Conservation (phyloP, 2,797 vertebrate genomes). For the Dendrocincla tyrannina region DNA sequence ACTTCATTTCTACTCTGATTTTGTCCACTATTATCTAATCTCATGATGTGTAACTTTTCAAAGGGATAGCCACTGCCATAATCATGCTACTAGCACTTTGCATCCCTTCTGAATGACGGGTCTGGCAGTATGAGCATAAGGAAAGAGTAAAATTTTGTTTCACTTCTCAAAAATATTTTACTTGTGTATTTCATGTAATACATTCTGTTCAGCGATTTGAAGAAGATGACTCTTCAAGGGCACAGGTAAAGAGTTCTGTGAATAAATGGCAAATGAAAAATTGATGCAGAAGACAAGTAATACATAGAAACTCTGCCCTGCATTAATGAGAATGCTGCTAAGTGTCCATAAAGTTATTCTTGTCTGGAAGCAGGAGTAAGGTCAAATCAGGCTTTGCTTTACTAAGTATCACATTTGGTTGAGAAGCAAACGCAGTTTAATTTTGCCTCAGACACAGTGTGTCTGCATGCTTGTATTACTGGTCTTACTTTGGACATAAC, state of each 20-base stretch:
- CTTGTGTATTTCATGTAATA: neutral
- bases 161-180: slow-evolving; percentile 9
- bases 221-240: slow-evolving; percentile 51
- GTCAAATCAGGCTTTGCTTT: neutral
- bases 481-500: neutral
- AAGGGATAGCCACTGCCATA: neutral
- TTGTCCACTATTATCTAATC: neutral
- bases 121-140: neutral
- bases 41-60: neutral
- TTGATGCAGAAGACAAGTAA: slow-evolving; percentile 48
- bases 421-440: neutral
- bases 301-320: slow-evolving; percentile 22
- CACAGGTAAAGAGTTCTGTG: slow-evolving; percentile 14
- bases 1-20: neutral
- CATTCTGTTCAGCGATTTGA: slow-evolving; percentile 1
- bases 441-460: neutral
- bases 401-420: neutral
- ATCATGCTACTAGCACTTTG: neutral
- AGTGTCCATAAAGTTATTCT: slow-evolving; percentile 6
- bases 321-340: slow-evolving; percentile 36
- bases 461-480: neutral
- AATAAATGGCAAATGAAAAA: slow-evolving; percentile 62
- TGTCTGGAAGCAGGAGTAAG: neutral
- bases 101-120: neutral
- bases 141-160: neutral